Conservation (phyloP, 2,888 invertebrate species). For the Drosophila suboccidentalis region DNA sequence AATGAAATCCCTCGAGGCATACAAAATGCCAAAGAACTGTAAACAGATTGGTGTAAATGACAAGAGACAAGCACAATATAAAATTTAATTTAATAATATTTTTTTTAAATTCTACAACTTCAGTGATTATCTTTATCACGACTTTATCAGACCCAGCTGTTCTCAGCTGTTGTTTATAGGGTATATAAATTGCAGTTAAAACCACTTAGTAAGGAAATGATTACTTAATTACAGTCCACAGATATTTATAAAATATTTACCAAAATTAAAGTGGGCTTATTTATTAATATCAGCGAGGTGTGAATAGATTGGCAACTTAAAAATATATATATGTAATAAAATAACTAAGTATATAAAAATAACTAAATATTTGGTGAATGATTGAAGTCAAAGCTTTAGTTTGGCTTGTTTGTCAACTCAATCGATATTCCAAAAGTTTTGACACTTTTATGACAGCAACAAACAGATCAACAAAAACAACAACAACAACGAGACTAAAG, state of each 20-base stretch:
- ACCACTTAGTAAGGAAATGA: conserved; percentile 10
- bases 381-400: neutral
- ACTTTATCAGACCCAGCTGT: neutral
- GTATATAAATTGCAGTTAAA: conserved; percentile 15
- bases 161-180: neutral
- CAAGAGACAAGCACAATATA: conserved; percentile 9
- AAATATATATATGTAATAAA: neutral
- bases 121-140: neutral
- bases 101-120: neutral
- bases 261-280: neutral
- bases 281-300: neutral
- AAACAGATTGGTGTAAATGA: conserved; percentile 35
- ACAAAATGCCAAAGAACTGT: conserved; percentile 36
- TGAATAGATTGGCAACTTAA: neutral
- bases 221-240: conserved; percentile 4
- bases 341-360: too few relatives aligned
- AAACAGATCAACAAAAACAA: conserved; percentile 11
- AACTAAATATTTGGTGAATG: neutral
- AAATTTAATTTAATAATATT: too few relatives aligned
- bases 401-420: neutral
- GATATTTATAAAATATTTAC: conserved; percentile 1
- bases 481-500: conserved; percentile 4
- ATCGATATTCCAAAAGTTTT: conserved; percentile 39
- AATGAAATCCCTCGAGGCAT: conserved; percentile 21
- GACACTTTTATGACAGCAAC: conserved; percentile 40